phyloP scores from a whole-genome alignment of 1,140 invertebrate species.

The Drosophila navojoa region DNA sequence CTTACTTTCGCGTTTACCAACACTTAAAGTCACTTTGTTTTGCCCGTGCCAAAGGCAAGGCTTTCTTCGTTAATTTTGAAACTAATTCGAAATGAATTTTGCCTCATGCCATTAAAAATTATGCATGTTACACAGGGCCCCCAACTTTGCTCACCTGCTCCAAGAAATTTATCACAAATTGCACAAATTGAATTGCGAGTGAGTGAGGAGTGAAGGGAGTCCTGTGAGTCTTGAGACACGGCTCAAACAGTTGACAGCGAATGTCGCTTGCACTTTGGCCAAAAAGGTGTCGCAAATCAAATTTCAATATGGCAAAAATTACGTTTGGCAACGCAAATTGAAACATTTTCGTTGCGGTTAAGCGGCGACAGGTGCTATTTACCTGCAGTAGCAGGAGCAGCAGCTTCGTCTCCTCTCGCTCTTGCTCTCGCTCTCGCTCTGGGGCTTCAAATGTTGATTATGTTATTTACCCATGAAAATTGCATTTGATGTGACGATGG shows the following conservation, averaged over 20 bases:
- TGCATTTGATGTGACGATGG: conserved; percentile 72
- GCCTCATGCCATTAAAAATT: conserved; percentile 69
- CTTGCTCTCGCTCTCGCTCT: background rate
- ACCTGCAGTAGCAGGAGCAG: background rate
- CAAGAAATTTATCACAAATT: conserved; percentile 57
- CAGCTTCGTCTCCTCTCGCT: background rate
- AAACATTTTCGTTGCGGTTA: conserved; percentile 60
- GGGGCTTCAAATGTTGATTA: conserved; percentile 51
- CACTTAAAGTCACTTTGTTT: background rate
- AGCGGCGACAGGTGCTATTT: background rate
- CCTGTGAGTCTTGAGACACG: conserved; percentile 20
- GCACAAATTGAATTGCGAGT: conserved; percentile 45
- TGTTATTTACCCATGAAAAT: conserved; percentile 78
- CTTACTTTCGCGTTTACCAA: background rate
- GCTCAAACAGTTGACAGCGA: conserved; percentile 65
- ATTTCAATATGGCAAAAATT: conserved; percentile 73
- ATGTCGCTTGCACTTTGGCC: conserved; percentile 65
- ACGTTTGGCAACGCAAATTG: conserved; percentile 60
- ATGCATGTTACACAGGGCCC: conserved; percentile 39
- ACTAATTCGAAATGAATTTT: background rate
- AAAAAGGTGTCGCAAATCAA: conserved; percentile 53
- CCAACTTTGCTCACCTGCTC: conserved; percentile 38
- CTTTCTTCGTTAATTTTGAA: too few relatives aligned
- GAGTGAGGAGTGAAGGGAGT: too few relatives aligned
- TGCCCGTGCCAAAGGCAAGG: too few relatives aligned